These are phyloP conservation scores for Pandion haliaetus DNA, from an alignment of 2,113 vertebrate genomes.

Conservation along the genomic window DNA sequence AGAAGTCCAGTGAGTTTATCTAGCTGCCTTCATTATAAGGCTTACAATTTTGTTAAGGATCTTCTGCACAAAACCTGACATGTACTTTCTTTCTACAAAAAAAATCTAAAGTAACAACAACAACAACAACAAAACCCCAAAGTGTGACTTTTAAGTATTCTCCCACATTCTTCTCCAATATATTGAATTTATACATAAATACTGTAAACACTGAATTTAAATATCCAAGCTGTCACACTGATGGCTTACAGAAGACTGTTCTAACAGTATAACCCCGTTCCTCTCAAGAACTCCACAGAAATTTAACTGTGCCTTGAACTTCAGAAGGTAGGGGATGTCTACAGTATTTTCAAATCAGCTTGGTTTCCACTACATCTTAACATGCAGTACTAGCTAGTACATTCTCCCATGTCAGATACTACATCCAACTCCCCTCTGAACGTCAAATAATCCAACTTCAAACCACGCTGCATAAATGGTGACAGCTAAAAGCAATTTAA, in stretches of 20 bases:
- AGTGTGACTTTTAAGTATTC: neutral
- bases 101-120: neutral
- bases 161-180: neutral
- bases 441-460: neutral
- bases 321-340: neutral
- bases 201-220: neutral
- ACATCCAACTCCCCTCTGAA: neutral
- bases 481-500: neutral
- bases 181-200: neutral
- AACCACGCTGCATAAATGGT: neutral
- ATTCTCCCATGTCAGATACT: neutral
- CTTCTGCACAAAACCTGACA: neutral
- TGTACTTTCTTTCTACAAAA: neutral
- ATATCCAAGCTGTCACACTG: neutral
- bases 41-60: neutral
- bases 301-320: neutral
- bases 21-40: neutral
- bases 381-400: neutral
- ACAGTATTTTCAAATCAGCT: neutral
- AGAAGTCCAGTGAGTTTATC: neutral
- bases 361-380: neutral
- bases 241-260: neutral
- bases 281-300: neutral
- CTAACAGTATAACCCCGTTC: neutral
- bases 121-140: no score